Base-by-base conservation (phyloP, 2,797 vertebrate species). In the Dipus sagitta region DNA sequence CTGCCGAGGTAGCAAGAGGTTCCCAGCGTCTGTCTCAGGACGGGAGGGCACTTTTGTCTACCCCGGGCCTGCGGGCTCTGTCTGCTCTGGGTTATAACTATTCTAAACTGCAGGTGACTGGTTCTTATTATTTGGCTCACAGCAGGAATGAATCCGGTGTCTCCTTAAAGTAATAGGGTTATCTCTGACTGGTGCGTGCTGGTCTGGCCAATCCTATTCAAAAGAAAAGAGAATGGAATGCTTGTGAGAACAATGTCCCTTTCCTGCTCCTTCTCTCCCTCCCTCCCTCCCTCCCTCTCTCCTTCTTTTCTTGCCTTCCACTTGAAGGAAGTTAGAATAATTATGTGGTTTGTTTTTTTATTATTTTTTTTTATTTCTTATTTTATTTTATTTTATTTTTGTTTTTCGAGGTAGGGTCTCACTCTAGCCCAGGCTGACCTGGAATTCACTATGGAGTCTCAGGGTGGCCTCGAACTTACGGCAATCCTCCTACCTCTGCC, bases 1-100 rank as follows among this genome's bases (percentile, higher is more conserved):
- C 87, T 99, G 99, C 98, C 98, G 99, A 98, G 99, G 99, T 99
- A 78, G 42, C 6, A 0, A 0, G 2, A 5, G 23, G 60, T 34
- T 95, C 60, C 3, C 15, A 42, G 87, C 54, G 81, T 3, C 78
- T 12, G 0, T 10, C 79, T 86, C 74, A 1, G 86, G 74, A 8
- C 76, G 13, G 32, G 81, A 7, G 78, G 97, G 74, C 12, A 67
- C 75, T 60, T 52, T 23, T 23, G 80, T 76, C 30, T 71, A 34
- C 58, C 52, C 6, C 1, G 24, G 4, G 4, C 26, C 4, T 20
- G n/a, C 17, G 7, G 58, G 71, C 3, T 23, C 17, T 52, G 2
- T 2, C 90, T 86, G 17, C 18, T 20, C 94, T 92, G 64, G 32
- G 88, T 82, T 82, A 80, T 90, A 96, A 94, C 94, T 82, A 74